Base-by-base conservation (phyloP, 1,140 invertebrate species). In the Caenorhabditis tropicalis region DNA sequence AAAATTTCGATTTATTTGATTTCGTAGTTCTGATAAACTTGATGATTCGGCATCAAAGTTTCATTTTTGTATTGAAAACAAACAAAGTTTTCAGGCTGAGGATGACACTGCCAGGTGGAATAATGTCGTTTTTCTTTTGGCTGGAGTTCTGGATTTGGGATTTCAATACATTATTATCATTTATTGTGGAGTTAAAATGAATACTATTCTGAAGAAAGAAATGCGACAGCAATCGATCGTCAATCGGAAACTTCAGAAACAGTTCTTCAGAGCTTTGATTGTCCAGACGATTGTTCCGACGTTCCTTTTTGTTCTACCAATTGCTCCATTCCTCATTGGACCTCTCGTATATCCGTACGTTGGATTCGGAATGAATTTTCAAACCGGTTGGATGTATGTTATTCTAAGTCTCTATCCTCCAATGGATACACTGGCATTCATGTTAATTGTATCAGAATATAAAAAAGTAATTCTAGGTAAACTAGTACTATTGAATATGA, bases 301-400 rank as follows among this genome's bases (percentile, higher is more conserved):
- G 5, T 16, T 65, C 0, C 19, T 65, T 1, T 65, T 65, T 16
- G 58, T 65, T 2, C 31, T 65, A 0, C 58, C 58, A 65, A 65
- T 65, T 19, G 58, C 58, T 19, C 58, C 58, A 65, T 65, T 65
- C 19, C 19, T 65, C 4, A 65, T 65, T 19, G 58, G 58, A 19
- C 58, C 58, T 3, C 7, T 65, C 3, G 7, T 65, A 15, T 10
- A 16, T 19, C 58, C 58, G 36, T 33, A 33, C 19, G 19, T 65
- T 65, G 29, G 16, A 36, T 16, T 65, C 16, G 16, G n/a, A 19
- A 65, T 65, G 58, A 36, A 65, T n/a, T 65, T 65, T 19, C 58
- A 33, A 65, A 65, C 58, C 19, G 58, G 58, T 2, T 65, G 58
- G 58, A 65, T 65, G 58, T 65, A 65, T 65, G 58, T 65, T 16